Evolutionary conservation across 1,140 invertebrate genomes (phyloP), one percentile per base, ranked within the genome.

Genomic region (Listronotus oregonensis): DNA sequence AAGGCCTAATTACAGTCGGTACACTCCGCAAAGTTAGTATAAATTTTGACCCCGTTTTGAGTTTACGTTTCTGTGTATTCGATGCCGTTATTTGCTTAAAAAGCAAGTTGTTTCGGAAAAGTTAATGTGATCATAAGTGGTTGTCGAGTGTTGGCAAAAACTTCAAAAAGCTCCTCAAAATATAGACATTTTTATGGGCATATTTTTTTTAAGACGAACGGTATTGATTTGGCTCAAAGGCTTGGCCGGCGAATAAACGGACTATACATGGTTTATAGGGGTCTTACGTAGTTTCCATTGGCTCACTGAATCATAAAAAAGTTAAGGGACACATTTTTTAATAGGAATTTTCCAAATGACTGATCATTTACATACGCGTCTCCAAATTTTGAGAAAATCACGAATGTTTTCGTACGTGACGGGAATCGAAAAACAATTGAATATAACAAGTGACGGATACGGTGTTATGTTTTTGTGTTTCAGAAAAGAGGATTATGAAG

Each of bases 301-400:
- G 78, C 72, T 77, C 74, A 75, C 74, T 77, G 73, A 77, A 71
- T 78, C 77, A 73, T 78, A 76, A 79, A 78, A 79, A 78, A 76
- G 73, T 66, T 66, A 68, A 75, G 71, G 68, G 73, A 74, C 71
- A 73, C 68, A 74, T 72, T 78, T 78, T 78, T 78, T 75, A 73
- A 27, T 73, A 52, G 76, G 74, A 77, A 78, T 76, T 78, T 78
- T 78, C 77, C 76, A 78, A 78, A 78, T 76, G 76, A 78, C 72
- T 78, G 77, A 75, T 73, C 75, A 73, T 73, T 72, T 72, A 77
- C 70, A 71, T 73, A 77, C 68, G 71, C 75, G 71, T 74, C 68
- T 76, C 65, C 66, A 69, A 77, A 74, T 69, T 77, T 77, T 74
- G 66, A 71, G 73, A 76, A 77, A 73, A 69, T 27, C 32, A 34